Conservation (phyloP, 2,888 invertebrate genomes). For the Mimachlamys varia region DNA sequence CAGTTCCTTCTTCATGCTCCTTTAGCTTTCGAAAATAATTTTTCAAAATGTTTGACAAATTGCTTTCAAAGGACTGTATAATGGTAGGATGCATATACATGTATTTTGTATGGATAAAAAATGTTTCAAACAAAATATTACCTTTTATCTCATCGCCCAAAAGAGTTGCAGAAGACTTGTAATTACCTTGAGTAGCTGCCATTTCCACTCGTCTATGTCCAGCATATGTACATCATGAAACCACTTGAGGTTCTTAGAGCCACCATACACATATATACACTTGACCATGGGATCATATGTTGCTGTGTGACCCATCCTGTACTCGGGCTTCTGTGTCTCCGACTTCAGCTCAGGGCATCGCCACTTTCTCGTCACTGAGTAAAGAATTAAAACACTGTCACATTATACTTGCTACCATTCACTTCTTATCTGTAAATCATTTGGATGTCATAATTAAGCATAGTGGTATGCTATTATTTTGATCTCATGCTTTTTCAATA, state of each 20-base stretch:
- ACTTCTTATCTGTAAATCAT: background rate
- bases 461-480: too few species aligned
- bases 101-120: too few species aligned
- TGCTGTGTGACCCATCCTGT: slow-evolving; percentile 79
- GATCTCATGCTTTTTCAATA: too few species aligned
- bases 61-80: too few species aligned
- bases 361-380: slow-evolving; percentile 73
- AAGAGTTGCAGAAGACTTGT: background rate
- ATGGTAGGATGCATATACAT: too few species aligned
- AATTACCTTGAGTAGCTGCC: slow-evolving; percentile 77
- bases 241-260: slow-evolving; percentile 79
- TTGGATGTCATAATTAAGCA: background rate
- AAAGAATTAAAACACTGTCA: background rate
- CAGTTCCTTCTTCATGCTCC: too few species aligned
- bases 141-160: too few species aligned
- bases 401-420: too few species aligned
- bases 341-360: slow-evolving; percentile 61
- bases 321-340: slow-evolving; percentile 73
- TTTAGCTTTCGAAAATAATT: too few species aligned
- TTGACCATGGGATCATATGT: slow-evolving; percentile 77
- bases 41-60: too few species aligned
- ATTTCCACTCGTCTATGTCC: slow-evolving; percentile 78
- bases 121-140: too few species aligned
- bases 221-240: slow-evolving; percentile 79
- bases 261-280: slow-evolving; percentile 79